Base-by-base conservation (phyloP, 2,113 vertebrate genomes). In the Zosterops hypoxanthus region DNA sequence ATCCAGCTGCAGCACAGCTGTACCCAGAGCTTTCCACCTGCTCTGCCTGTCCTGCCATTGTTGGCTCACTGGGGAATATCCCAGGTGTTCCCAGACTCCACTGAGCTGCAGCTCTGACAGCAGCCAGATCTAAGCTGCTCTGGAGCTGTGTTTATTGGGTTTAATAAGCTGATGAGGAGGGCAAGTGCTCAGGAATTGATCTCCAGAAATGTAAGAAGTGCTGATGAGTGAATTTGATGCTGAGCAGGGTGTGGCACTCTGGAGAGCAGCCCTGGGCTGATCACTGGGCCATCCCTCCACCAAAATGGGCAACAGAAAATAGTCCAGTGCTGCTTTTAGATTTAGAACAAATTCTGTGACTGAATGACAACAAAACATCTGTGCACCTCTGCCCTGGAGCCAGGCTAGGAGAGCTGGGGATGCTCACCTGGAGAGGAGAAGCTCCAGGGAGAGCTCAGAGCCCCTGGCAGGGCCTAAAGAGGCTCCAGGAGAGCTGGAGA, bases 401-500 rank as follows among this genome's bases (percentile, higher is more conserved):
- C 46, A 18, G 60, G 36, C 69, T 82, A 53, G 69, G 15, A 39
- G 33, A 52, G 60, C 36, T 73, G 68, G 33, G 42, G 23, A 2
- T 6, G 52, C 0, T 73, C 33, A 1, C 12, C 33, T 44, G 52
- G 26, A 39, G 18, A 14, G 1, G 36, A 14, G 23, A 29, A 29
- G 86, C 2, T 52, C 36, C 33, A n/a, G 60, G 36, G 23, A 82
- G 44, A 60, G 5, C 52, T 39, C 12, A 44, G 52, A 73, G 44
- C 26, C 23, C 12, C 23, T 81, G 0, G 0, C 60, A 66, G 60
- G 7, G 33, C 52, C 60, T 52, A 0, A n/a, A 52, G 53, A 52
- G 19, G 44, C 68, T 59, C 36, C 60, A 66, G 39, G 39, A 66
- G 52, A 82, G 69, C 52, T 73, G 52, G 5, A 73, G 44, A 73